Evolutionary conservation across 2,113 vertebrate genomes (phyloP).

Genomic region (Pseudopodoces humilis): DNA sequence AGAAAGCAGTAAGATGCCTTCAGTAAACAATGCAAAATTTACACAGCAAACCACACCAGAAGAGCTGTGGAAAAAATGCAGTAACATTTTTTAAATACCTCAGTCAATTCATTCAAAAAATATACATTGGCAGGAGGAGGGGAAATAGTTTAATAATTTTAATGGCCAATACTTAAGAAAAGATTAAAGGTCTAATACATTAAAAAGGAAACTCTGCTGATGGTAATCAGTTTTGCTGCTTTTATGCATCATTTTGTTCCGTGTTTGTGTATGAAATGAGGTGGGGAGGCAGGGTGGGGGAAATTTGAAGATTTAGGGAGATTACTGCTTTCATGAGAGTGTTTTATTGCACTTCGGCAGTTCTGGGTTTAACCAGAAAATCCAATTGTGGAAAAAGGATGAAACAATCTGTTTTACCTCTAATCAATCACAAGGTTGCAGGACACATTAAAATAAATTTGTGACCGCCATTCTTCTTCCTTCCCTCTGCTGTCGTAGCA

Average conservation of each 20-base stretch:
- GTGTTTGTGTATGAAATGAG: slow-evolving; percentile 42
- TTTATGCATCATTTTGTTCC: slow-evolving; percentile 44
- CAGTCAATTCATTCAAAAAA: slow-evolving; percentile 33
- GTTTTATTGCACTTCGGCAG: slow-evolving; percentile 57
- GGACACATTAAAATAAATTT: slow-evolving; percentile 62
- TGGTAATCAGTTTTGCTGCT: slow-evolving; percentile 61
- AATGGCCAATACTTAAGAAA: slow-evolving; percentile 62
- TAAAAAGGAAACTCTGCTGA: slow-evolving; percentile 64
- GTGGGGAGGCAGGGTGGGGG: not conserved
- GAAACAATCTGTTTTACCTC: slow-evolving; percentile 63
- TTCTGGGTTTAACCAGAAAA: slow-evolving; percentile 62
- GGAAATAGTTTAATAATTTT: slow-evolving; percentile 63
- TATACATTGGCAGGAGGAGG: slow-evolving; percentile 35
- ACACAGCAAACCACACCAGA: not conserved
- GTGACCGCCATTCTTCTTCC: not conserved
- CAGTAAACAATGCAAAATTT: not conserved
- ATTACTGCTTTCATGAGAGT: slow-evolving; percentile 42
- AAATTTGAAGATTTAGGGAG: slow-evolving; percentile 49
- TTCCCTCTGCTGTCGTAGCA: slow-evolving; percentile 15
- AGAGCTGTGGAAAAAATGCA: not conserved
- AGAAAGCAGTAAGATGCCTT: not conserved
- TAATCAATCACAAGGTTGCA: slow-evolving; percentile 54
- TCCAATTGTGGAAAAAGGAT: slow-evolving; percentile 63
- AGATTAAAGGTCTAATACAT: slow-evolving; percentile 63
- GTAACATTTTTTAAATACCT: slow-evolving; percentile 3